Base-by-base conservation (phyloP, 2,113 vertebrate species). In the Phodopus roborovskii region DNA sequence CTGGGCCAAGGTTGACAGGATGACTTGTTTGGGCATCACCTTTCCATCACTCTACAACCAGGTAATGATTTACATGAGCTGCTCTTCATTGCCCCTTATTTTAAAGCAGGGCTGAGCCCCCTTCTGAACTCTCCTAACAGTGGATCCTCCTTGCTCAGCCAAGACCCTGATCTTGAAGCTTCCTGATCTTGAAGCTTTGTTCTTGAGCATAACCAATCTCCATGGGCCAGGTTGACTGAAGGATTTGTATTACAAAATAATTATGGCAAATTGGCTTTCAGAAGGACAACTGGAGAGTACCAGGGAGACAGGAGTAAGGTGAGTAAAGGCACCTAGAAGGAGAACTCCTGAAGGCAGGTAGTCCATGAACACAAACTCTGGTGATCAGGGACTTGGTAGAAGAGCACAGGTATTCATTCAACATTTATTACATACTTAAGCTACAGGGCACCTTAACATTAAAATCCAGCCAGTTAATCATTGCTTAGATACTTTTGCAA, bases 201-300 rank as follows among this genome's bases (percentile, higher is more conserved):
- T 71, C 17, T 33, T 58, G 56, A 71, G 36, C 68, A 26, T 30
- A 73, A 91, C 62, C 86, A n/a, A 53, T 92, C 93, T 92, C 64
- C 64, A 45, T 83, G 36, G 70, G n/a, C 48, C 24, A 88, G 48
- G 42, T n/a, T 81, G 91, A 20, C 45, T 68, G 81, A 75, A 92
- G 94, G 83, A 36, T 86, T 64, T 90, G 28, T 62, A 78, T 94
- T 94, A 66, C 20, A 86, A 66, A 96, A 95, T 89, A 94, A 84
- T 84, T 90, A 90, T 78, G 89, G 77, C 45, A 91, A 94, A 81
- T 95, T 82, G 78, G 53, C 33, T 66, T 66, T 91, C 84, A 71
- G 88, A 86, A 78, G 94, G 68, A 91, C 66, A 94, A 85, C 70
- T 36, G 87, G 56, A 64, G 86, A 92, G 4, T 36, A 56, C 62